Base-by-base conservation (phyloP, 92 coral and sea anemone species). In the Palythoa grandis region DNA sequence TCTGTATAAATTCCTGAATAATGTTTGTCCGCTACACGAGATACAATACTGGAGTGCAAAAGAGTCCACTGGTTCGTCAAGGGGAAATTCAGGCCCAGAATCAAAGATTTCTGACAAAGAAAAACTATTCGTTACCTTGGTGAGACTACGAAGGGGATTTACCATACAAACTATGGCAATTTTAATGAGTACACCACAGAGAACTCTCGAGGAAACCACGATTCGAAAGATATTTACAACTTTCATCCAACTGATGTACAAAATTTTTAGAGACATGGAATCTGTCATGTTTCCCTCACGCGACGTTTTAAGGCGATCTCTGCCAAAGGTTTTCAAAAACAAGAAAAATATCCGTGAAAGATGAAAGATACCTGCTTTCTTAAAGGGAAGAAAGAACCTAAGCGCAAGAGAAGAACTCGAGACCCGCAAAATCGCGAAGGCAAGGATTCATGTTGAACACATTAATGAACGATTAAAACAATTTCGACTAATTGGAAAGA, bases 201-300 rank as follows among this genome's bases (percentile, higher is more conserved):
- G 43, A 69, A 69, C 15, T 9, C 25, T 69, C 5, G 40, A 24
- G 48, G 74, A 29, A 69, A 69, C 74, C 25, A 8, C 23, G 3
- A 24, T 69, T 24, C 12, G 74, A 24, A 69, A 24, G 43, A 69
- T 69, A 9, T 69, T 69, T 8, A 29, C 74, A 11, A 69, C 74
- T 17, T 69, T 23, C 74, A 69, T 69, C 37, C 47, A 69, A 23
- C 74, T 69, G 19, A 69, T 69, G 74, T 69, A 69, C 11, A 23
- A 69, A 11, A 35, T 10, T 22, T 69, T 43, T 43, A 43, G 69
- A 61, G 69, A 17, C 69, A 61, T 61, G 22, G 68, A 61, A 61
- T 16, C 68, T 61, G 68, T 61, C 23, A 61, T 15, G 68, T 61
- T 61, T 61, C 68, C 68, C 2, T 43, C 8, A 43, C 8, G 48